Conservation (phyloP, 2,888 invertebrate species). For the Patella caerulea region DNA sequence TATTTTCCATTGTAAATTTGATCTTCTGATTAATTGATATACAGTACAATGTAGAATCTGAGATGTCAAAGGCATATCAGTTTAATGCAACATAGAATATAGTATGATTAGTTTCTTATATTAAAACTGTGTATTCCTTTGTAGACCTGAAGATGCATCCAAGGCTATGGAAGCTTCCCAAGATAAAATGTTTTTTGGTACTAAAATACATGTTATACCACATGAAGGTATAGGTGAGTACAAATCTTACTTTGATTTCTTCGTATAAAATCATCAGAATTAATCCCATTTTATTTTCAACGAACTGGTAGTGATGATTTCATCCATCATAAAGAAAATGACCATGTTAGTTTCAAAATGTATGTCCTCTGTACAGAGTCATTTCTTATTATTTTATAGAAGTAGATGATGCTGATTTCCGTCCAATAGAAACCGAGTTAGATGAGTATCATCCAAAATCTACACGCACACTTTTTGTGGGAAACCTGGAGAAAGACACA, state of each 20-base stretch:
- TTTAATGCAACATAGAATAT: too few species aligned
- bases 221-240: constrained; percentile 83
- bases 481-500: constrained; percentile 95
- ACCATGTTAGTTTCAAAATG: too few species aligned
- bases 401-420: constrained; percentile 65
- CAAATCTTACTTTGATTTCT: constrained; percentile 36
- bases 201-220: constrained; percentile 94
- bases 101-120: too few species aligned
- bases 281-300: too few species aligned
- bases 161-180: constrained; percentile 96
- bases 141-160: constrained; percentile 89
- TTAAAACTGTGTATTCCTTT: constrained; percentile 28
- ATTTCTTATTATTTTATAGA: constrained; percentile 45
- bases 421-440: constrained; percentile 85
- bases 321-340: too few species aligned
- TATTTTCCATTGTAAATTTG: too few species aligned
- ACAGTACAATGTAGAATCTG: too few species aligned
- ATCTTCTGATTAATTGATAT: too few species aligned
- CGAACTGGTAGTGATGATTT: too few species aligned
- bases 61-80: too few species aligned
- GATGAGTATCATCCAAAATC: constrained; percentile 97
- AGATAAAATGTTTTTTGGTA: constrained; percentile 96
- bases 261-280: too few species aligned
- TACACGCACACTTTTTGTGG: constrained; percentile 94
- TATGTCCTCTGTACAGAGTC: neutral